These are phyloP conservation scores for Rotaria socialis DNA, from an alignment of 2,888 invertebrate species.

Conservation along the genomic window DNA sequence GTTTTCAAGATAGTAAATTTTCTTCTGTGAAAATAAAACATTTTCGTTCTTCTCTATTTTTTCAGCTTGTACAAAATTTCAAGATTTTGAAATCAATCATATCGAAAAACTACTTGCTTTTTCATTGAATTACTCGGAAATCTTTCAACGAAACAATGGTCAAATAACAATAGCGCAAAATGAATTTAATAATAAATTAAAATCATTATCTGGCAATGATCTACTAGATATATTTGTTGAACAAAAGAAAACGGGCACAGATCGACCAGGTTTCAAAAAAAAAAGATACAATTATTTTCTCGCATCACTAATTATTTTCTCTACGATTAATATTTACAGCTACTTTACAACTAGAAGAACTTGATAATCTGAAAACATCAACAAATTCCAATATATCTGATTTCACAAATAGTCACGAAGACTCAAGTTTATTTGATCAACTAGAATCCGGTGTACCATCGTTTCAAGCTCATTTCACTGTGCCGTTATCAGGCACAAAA, in stretches of 20 bases:
- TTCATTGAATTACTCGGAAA: conserved; percentile 22
- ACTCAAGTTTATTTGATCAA: neutral
- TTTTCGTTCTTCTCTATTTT: neutral
- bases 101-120: conserved; percentile 35
- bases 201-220: neutral
- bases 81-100: conserved; percentile 42
- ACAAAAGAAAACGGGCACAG: conserved; percentile 41
- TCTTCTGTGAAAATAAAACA: neutral
- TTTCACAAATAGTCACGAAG: neutral
- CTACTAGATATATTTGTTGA: conserved; percentile 42
- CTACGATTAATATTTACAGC: neutral
- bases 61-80: conserved; percentile 42
- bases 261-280: conserved; percentile 27
- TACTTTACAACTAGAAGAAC: neutral
- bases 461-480: neutral
- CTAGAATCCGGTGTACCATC: neutral
- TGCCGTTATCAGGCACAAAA: neutral
- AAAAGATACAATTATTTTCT: too few relatives aligned
- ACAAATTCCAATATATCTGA: neutral
- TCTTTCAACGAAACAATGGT: neutral
- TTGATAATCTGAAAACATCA: neutral
- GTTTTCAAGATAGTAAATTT: neutral
- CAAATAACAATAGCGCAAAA: neutral
- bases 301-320: too few relatives aligned
- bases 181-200: conserved; percentile 38